A percentile compares a stretch with the other conserved stretches of the same genome.
These are phyloP conservation scores for Ceratina australensis DNA, from an alignment of 1,140 invertebrate genomes.

Conservation along the genomic window DNA sequence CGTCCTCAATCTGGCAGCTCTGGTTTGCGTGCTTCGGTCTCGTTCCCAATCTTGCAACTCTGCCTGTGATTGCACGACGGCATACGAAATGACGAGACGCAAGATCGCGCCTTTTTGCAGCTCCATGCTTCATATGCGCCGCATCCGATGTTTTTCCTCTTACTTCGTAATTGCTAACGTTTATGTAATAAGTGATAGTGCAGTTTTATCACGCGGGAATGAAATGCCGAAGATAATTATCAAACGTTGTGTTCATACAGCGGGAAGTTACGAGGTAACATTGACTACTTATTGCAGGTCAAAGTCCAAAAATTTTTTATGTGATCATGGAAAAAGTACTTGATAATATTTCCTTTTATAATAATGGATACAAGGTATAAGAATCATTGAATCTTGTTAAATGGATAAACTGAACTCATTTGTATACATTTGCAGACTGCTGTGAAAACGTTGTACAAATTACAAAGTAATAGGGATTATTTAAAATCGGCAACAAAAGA, in stretches of 20 bases:
- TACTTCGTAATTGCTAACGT: slow-evolving; percentile 1
- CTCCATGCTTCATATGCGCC: neutral
- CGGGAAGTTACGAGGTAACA: slow-evolving; percentile 61
- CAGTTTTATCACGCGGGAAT: slow-evolving; percentile 54
- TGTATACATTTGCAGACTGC: slow-evolving; percentile 82
- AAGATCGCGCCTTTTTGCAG: neutral
- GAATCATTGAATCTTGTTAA: slow-evolving; percentile 8
- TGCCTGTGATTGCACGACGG: no score
- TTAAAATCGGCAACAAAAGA: slow-evolving; percentile 59
- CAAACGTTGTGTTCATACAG: neutral
- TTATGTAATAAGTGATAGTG: slow-evolving; percentile 43
- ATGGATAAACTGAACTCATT: neutral
- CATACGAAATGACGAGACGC: neutral
- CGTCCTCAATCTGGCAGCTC: no score
- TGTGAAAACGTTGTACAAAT: slow-evolving; percentile 82
- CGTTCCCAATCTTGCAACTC: no score
- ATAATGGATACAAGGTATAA: slow-evolving; percentile 5
- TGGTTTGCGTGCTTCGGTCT: no score
- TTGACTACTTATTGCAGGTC: neutral
- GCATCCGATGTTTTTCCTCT: neutral
- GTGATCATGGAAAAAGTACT: neutral
- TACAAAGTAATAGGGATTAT: slow-evolving; percentile 85
- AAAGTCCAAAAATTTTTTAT: neutral
- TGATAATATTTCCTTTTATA: neutral
- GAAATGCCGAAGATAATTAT: slow-evolving; percentile 48